Percentiles rank a stretch among this genome's conserved stretches.
These are phyloP conservation scores for Drosophila subpulchrella DNA, from an alignment of 1,140 invertebrate species.

Conservation along the genomic window DNA sequence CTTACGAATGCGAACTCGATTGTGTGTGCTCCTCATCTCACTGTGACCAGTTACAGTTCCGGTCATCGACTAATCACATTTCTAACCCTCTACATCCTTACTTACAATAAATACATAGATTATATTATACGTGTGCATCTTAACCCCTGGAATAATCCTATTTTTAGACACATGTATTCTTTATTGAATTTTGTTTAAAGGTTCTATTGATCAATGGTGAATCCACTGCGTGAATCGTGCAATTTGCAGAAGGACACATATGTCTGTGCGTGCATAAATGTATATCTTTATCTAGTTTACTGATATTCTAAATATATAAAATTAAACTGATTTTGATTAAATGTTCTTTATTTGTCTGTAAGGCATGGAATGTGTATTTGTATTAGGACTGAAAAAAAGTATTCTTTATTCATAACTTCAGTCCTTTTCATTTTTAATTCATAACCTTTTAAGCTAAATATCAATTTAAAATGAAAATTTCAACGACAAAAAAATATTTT, in stretches of 20 bases:
- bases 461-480: no score
- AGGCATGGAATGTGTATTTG: neutral
- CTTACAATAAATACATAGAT: slow-evolving; percentile 5
- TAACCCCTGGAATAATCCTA: slow-evolving; percentile 7
- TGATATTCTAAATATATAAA: slow-evolving; percentile 1
- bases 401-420: no score
- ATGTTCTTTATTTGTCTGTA: neutral
- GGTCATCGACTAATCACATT: slow-evolving; percentile 3
- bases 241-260: neutral
- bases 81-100: neutral
- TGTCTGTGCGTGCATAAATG: slow-evolving; percentile 5
- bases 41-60: slow-evolving; percentile 26
- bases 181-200: slow-evolving; percentile 7
- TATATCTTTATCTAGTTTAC: slow-evolving; percentile 20
- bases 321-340: neutral
- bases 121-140: neutral
- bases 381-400: no score
- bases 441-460: no score
- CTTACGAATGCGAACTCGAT: slow-evolving; percentile 12
- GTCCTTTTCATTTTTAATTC: no score
- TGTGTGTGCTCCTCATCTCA: slow-evolving; percentile 11
- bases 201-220: slow-evolving; percentile 21
- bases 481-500: no score
- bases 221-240: neutral
- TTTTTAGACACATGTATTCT: neutral